Conservation (phyloP, 2,888 invertebrate genomes). For the Thumatha senex region DNA sequence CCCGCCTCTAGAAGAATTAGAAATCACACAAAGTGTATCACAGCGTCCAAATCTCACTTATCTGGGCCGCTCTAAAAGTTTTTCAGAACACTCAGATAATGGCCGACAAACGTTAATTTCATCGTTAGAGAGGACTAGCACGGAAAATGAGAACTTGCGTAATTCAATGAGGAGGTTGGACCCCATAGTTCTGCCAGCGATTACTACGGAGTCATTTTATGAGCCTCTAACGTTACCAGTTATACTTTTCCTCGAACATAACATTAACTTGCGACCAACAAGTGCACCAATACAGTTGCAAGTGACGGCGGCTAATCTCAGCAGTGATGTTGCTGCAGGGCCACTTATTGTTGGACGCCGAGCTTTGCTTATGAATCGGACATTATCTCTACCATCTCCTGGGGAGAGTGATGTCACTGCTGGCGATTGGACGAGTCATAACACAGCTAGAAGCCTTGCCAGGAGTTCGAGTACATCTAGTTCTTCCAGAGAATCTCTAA, state of each 20-base stretch:
- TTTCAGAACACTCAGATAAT: conserved; percentile 61
- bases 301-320: conserved; percentile 75
- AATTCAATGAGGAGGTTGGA: conserved; percentile 76
- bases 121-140: conserved; percentile 59
- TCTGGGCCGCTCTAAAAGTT: conserved; percentile 71
- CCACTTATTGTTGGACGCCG: conserved; percentile 73
- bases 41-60: conserved; percentile 45
- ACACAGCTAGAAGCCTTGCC: conserved; percentile 62
- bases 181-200: conserved; percentile 72
- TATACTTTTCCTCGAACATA: conserved; percentile 74
- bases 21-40: conserved; percentile 43
- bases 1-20: conserved; percentile 46
- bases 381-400: conserved; percentile 72
- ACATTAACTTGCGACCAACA: conserved; percentile 73
- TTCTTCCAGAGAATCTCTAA: conserved; percentile 70
- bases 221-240: conserved; percentile 75
- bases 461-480: conserved; percentile 69
- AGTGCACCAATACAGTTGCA: conserved; percentile 77
- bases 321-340: conserved; percentile 66
- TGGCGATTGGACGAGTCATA: conserved; percentile 69
- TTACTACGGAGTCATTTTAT: conserved; percentile 57
- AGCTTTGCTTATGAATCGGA: conserved; percentile 71
- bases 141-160: conserved; percentile 63
- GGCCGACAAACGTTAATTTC: conserved; percentile 52
- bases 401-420: conserved; percentile 69